Conservation (phyloP, 1,140 invertebrate genomes). For the Zaprionus ornatus region DNA sequence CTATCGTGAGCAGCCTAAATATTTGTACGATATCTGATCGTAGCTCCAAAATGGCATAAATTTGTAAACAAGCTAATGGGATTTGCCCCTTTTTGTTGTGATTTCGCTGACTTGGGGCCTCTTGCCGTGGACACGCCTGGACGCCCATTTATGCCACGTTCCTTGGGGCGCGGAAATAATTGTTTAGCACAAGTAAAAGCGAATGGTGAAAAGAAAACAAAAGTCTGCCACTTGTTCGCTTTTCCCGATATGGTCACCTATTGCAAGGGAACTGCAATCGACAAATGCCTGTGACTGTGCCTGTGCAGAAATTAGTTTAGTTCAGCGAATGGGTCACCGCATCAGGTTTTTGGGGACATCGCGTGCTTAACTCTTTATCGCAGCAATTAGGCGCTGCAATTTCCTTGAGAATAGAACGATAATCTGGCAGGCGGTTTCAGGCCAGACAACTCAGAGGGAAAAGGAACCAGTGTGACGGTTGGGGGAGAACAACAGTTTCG, state of each 20-base stretch:
- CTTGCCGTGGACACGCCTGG: slow-evolving; percentile 11
- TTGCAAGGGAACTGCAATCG: slow-evolving; percentile 6
- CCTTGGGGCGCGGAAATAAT: slow-evolving; percentile 56
- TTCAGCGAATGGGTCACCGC: slow-evolving; percentile 58
- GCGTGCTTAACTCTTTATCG: slow-evolving; percentile 67
- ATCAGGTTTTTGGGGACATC: slow-evolving; percentile 18
- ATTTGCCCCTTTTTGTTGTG: slow-evolving; percentile 2
- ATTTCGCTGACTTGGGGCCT: not conserved
- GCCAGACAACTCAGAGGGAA: not conserved
- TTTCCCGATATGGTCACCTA: not conserved
- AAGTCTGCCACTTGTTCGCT: slow-evolving; percentile 34
- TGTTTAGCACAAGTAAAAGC: slow-evolving; percentile 45
- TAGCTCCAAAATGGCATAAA: not conserved
- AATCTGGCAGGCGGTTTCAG: slow-evolving; percentile 11
- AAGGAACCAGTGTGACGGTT: not conserved
- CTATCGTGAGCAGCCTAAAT: not conserved
- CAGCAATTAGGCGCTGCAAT: slow-evolving; percentile 75
- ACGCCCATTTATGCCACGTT: slow-evolving; percentile 52
- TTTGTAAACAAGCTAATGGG: slow-evolving; percentile 15
- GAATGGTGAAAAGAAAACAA: slow-evolving; percentile 11
- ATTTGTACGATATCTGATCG: slow-evolving; percentile 1
- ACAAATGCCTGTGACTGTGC: not conserved
- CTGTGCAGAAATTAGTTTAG: not conserved
- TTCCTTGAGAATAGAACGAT: slow-evolving; percentile 35
- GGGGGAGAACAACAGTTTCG: slow-evolving; percentile 47